Evolutionary conservation across 2,888 invertebrate species (phyloP).

Genomic region (Creontiades dilutus): DNA sequence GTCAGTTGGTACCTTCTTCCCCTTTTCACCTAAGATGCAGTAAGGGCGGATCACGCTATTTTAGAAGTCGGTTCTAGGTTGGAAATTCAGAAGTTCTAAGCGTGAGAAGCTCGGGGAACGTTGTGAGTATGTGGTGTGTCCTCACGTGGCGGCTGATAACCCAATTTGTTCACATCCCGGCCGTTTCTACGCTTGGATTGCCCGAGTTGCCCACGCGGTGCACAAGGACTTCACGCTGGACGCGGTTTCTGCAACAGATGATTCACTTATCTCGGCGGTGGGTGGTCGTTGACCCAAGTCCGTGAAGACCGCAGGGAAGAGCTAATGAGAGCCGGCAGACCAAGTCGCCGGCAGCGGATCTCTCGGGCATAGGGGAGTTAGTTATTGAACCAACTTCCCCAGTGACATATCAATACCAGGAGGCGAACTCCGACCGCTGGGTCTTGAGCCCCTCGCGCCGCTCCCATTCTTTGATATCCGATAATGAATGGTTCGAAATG

Average conservation of each 20-base stretch:
- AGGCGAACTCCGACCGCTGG: background rate
- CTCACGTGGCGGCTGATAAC: too few relatives aligned
- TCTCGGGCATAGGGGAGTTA: conserved; percentile 50
- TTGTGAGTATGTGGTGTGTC: too few relatives aligned
- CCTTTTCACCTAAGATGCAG: too few relatives aligned
- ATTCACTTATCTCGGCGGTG: background rate
- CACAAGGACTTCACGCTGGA: too few relatives aligned
- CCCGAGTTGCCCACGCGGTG: too few relatives aligned
- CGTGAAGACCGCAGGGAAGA: background rate
- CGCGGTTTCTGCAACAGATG: background rate
- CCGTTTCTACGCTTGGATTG: too few relatives aligned
- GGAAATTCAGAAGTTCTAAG: too few relatives aligned
- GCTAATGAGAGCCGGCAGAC: conserved; percentile 26
- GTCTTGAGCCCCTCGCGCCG: background rate
- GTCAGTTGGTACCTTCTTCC: too few relatives aligned
- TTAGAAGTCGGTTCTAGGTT: too few relatives aligned
- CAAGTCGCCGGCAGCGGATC: conserved; percentile 10
- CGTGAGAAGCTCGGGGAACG: too few relatives aligned
- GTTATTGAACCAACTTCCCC: conserved; percentile 60
- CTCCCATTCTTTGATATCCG: conserved; percentile 3
- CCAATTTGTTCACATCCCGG: too few relatives aligned
- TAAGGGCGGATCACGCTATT: too few relatives aligned
- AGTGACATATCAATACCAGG: conserved; percentile 51
- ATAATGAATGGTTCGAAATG: background rate
- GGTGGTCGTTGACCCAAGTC: conserved; percentile 8